Base-by-base conservation (phyloP, 2,797 vertebrate species). In the Dallia pectoralis region DNA sequence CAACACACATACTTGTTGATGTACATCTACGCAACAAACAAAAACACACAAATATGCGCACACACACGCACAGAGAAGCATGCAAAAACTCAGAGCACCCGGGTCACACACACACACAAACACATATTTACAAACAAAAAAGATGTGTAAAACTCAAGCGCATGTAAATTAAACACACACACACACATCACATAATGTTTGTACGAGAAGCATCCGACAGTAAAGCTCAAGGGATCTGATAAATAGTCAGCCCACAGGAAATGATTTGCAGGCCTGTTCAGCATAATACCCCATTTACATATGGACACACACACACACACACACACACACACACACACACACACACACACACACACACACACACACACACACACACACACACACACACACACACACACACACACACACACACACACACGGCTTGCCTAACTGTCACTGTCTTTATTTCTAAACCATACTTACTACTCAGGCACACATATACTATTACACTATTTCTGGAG, bases 191-290 rank as follows among this genome's bases (percentile, higher is more conserved):
- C 44, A 71, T 18, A 53, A 30, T 79, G 70, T 80, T 82, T 84
- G 81, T 69, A 76, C 79, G 78, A 84, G 72, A 84, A 81, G 82
- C 83, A 66, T 88, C 81, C 77, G 67, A 78, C 76, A 77, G 75
- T 83, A 81, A 87, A 88, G 76, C 81, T 84, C 75, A 66, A 82
- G 80, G 84, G 86, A 87, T 90, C 77, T 77, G 85, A 90, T 91
- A 90, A 91, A 89, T 84, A 89, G 74, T 87, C 89, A 86, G 73
- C 78, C 87, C 85, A 88, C 88, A 89, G 91, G 91, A 93, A 92
- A 90, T 92, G 85, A 91, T 88, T 89, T 85, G 85, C 88, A 91
- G 86, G 81, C 88, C 87, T 84, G 71, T 67, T 87, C 82, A 71
- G 79, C 84, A 87, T 89, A 88, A 87, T 81, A 82, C 80, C 19